phyloP scores from a whole-genome alignment of 2,797 vertebrate species.

The Sebastes hopkinsi region DNA sequence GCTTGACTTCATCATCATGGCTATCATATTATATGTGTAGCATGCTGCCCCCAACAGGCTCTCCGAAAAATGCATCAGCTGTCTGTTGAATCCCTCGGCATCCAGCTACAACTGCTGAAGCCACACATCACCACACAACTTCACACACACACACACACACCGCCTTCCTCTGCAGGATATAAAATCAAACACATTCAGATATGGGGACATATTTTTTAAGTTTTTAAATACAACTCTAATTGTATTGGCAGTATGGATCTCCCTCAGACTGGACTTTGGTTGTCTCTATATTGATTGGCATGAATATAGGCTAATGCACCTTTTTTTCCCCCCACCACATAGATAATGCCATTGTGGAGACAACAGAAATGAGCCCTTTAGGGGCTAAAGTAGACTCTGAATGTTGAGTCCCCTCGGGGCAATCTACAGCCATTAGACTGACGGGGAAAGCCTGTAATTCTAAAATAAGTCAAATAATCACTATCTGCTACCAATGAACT shows the following conservation, averaged over 20 bases:
- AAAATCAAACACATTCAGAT: conserved; percentile 1
- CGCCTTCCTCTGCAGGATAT: background rate
- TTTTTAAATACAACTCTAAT: conserved; percentile 13
- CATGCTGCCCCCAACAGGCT: conserved; percentile 85
- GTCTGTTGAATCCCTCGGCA: conserved; percentile 35
- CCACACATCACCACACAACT: conserved; percentile 27
- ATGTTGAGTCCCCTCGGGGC: conserved; percentile 51
- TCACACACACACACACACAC: conserved; percentile 18
- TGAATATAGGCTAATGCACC: conserved; percentile 68
- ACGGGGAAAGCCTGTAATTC: conserved; percentile 24
- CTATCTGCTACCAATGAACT: conserved; percentile 20
- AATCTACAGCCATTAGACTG: conserved; percentile 19
- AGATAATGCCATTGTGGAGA: conserved; percentile 60
- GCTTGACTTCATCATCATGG: conserved; percentile 53
- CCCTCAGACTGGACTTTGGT: conserved; percentile 33
- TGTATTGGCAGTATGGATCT: conserved; percentile 23
- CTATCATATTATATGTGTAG: conserved; percentile 67
- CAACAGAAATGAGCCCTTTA: conserved; percentile 66
- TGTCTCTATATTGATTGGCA: conserved; percentile 67
- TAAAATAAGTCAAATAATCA: conserved; percentile 32
- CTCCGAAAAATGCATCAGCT: conserved; percentile 26
- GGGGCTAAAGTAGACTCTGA: conserved; percentile 41
- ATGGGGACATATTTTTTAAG: background rate
- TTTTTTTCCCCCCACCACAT: conserved; percentile 18
- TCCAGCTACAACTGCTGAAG: background rate